Percentiles rank a stretch among this genome's conserved stretches.
phyloP scores from a whole-genome alignment of 2,797 vertebrate species.

The Acanthurus lineatus region DNA sequence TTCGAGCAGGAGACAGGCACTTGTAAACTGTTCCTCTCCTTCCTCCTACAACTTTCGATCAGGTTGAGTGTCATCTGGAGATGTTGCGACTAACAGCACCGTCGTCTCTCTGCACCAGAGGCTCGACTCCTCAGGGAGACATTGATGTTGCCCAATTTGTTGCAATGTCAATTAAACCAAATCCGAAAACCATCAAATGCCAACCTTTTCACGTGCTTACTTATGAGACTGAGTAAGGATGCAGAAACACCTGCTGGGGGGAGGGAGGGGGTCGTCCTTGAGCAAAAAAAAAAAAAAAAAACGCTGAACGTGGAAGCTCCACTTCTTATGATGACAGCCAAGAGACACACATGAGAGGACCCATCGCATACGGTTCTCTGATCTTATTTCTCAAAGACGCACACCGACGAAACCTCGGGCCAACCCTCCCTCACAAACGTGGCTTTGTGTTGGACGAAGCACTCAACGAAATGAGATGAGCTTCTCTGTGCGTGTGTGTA shows the following conservation, averaged over 20 bases:
- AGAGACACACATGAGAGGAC: slow-evolving; percentile 44
- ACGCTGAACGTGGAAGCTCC: slow-evolving; percentile 30
- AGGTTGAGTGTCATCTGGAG: slow-evolving; percentile 13
- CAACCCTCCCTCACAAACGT: slow-evolving; percentile 17
- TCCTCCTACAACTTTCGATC: background rate
- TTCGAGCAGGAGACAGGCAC: slow-evolving; percentile 14
- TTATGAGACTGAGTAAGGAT: slow-evolving; percentile 21
- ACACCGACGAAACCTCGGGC: slow-evolving; percentile 22
- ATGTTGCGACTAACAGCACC: background rate
- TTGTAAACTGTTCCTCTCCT: slow-evolving; percentile 1
- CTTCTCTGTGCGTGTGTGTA: slow-evolving; percentile 14
- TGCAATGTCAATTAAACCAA: slow-evolving; percentile 24
- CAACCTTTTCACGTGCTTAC: background rate
- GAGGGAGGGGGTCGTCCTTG: slow-evolving; percentile 39
- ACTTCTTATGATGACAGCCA: slow-evolving; percentile 26
- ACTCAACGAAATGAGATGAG: slow-evolving; percentile 78
- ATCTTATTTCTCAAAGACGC: slow-evolving; percentile 54
- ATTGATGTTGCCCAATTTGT: background rate
- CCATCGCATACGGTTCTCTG: slow-evolving; percentile 45
- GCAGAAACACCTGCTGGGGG: slow-evolving; percentile 16
- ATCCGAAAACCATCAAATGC: slow-evolving; percentile 14
- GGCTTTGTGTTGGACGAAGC: slow-evolving; percentile 62
- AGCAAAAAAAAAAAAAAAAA: slow-evolving; percentile 14
- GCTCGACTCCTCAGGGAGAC: background rate
- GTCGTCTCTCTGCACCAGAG: background rate